Evolutionary conservation across 2,797 vertebrate species (phyloP), one percentile per base, ranked within the genome.

Genomic region (Neostethus bicornis): DNA sequence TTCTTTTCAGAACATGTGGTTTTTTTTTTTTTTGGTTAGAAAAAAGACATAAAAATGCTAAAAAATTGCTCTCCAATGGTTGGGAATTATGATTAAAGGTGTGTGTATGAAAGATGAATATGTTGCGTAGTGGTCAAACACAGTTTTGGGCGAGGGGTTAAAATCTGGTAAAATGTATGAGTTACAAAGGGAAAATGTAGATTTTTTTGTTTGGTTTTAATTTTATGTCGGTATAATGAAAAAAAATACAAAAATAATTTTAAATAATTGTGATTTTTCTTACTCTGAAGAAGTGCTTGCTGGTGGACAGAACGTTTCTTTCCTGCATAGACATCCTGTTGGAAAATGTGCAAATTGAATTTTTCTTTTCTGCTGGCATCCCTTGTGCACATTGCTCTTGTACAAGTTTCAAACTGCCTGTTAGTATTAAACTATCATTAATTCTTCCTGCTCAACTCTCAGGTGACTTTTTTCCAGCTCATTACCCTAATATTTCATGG

Each of bases 401-500:
- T 23, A 24, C 46, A 29, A 34, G 37, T 37, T 34, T 45, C 53
- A 34, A 65, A 41, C 59, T 59, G 50, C 51, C 48, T 37, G 37
- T 55, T 67, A 42, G 47, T 35, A 62, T 66, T 57, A 52, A 70
- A 72, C 69, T 13, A 17, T 51, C 42, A 66, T 59, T 54, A 48
- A 66, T 51, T 70, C 54, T 61, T 70, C 51, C 70, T 77, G 49
- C 58, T 55, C 25, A 55, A 68, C 41, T 75, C 44, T 70, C 35
- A 1, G 42, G 60, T 70, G 70, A 66, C 61, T 62, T 53, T 58
- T 79, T 77, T 75, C 66, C 60, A 62, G 61, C 70, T 77, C 66
- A 71, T 79, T 79, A 66, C 75, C 64, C 51, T 51, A 48, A 66
- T 61, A 79, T 81, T 73, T 70, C 31, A 66, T 59, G 68, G 66